These are phyloP conservation scores for Coluber constrictor DNA, from an alignment of 2,797 vertebrate species.

Conservation along the genomic window DNA sequence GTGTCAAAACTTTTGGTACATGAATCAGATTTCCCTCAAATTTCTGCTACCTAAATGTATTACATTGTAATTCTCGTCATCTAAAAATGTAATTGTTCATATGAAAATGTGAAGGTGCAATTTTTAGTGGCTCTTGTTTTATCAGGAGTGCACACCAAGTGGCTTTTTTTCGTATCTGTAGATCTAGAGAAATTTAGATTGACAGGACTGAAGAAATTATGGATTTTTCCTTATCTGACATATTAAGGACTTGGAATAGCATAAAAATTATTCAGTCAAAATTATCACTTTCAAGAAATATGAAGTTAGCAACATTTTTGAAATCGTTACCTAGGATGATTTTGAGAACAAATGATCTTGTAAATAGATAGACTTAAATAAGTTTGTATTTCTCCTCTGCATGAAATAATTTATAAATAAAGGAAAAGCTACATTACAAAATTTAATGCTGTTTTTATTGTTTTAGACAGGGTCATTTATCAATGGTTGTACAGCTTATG, in stretches of 20 bases:
- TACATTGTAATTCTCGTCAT: neutral
- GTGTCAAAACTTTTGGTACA: neutral
- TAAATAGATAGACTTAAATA: neutral
- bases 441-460: neutral
- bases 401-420: neutral
- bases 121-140: neutral
- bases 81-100: neutral
- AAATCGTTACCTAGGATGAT: neutral
- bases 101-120: neutral
- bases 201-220: neutral
- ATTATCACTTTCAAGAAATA: neutral
- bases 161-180: neutral
- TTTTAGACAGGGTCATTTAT: slow-evolving; percentile 93
- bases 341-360: neutral
- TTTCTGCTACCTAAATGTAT: neutral
- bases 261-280: neutral
- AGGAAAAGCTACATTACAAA: slow-evolving; percentile 22
- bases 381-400: neutral
- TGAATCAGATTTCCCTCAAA: neutral
- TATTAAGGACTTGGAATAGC: neutral
- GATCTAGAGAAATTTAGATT: neutral
- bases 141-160: neutral
- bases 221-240: neutral
- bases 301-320: neutral
- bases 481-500: slow-evolving; percentile 98